phyloP scores from a whole-genome alignment of 2,113 vertebrate species.

The Channa argus region DNA sequence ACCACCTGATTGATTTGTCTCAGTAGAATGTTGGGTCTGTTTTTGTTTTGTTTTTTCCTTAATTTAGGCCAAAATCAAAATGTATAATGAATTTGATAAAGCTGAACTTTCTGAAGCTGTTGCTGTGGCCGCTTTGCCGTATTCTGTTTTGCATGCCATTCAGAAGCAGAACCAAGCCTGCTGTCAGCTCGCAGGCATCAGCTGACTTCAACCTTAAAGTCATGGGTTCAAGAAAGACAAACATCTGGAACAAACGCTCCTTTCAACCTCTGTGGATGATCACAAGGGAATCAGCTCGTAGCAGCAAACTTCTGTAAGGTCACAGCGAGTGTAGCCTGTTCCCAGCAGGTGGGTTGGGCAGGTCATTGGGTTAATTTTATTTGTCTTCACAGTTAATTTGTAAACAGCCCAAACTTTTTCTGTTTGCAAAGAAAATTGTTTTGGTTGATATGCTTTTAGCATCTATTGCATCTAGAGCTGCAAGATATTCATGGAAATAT shows the following conservation, averaged over 20 bases:
- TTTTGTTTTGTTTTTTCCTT: neutral
- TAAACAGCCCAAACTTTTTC: no score
- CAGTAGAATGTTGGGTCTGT: no score
- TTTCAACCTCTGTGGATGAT: conserved; percentile 47
- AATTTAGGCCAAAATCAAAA: neutral
- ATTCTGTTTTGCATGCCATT: neutral
- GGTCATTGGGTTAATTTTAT: neutral
- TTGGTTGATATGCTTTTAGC: no score
- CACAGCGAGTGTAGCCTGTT: neutral
- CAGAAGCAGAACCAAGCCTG: neutral
- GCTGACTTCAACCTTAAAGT: conserved; percentile 51
- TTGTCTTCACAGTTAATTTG: neutral
- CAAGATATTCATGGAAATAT: no score
- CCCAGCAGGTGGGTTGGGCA: neutral
- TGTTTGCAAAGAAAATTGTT: no score
- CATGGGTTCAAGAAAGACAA: conserved; percentile 42
- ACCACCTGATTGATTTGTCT: conserved; percentile 2
- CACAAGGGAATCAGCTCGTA: conserved; percentile 14
- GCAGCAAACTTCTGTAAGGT: neutral
- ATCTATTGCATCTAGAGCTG: no score
- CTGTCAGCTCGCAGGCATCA: conserved; percentile 36
- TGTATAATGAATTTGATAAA: neutral
- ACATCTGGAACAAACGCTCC: conserved; percentile 53
- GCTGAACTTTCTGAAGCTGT: neutral
- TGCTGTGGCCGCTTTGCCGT: conserved; percentile 1